Evolutionary conservation across 2,113 vertebrate genomes (phyloP).

Genomic region (Protobothrops flavoviridis): DNA sequence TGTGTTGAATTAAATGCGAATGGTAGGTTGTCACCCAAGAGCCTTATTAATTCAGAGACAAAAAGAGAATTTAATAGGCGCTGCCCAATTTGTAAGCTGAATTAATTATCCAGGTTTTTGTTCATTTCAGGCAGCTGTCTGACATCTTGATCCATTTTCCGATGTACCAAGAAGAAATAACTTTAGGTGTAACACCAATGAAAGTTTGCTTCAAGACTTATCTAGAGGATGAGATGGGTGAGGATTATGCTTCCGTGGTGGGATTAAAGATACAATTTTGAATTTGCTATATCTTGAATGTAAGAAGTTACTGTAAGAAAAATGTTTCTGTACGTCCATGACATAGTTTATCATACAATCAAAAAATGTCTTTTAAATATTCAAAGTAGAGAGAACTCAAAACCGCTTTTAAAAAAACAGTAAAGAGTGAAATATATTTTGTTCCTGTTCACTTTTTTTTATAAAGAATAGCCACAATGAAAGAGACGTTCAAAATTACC

Average conservation of each 20-base stretch:
- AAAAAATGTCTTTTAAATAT: not conserved
- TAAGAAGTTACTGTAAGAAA: not conserved
- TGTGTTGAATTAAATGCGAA: not conserved
- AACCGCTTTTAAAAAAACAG: not conserved
- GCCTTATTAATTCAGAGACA: not conserved
- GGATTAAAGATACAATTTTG: not conserved
- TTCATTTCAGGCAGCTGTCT: constrained; percentile 68
- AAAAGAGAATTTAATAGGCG: too few relatives aligned
- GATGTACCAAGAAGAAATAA: constrained; percentile 87
- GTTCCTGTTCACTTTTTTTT: not conserved
- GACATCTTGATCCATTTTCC: constrained; percentile 85
- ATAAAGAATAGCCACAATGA: not conserved
- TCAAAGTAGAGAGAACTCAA: not conserved
- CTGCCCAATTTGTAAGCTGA: not conserved
- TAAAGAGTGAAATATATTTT: not conserved
- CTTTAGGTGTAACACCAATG: constrained; percentile 76
- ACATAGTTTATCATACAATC: not conserved
- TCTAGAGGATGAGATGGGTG: constrained; percentile 76
- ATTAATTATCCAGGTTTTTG: constrained; percentile 4
- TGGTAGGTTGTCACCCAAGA: not conserved
- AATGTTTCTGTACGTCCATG: not conserved
- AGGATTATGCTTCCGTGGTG: constrained; percentile 38
- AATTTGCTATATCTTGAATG: not conserved
- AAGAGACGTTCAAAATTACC: not conserved
- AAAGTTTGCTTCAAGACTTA: constrained; percentile 84